Conservation (phyloP, 2,888 invertebrate genomes). For the Pristionchus maxplancki region DNA sequence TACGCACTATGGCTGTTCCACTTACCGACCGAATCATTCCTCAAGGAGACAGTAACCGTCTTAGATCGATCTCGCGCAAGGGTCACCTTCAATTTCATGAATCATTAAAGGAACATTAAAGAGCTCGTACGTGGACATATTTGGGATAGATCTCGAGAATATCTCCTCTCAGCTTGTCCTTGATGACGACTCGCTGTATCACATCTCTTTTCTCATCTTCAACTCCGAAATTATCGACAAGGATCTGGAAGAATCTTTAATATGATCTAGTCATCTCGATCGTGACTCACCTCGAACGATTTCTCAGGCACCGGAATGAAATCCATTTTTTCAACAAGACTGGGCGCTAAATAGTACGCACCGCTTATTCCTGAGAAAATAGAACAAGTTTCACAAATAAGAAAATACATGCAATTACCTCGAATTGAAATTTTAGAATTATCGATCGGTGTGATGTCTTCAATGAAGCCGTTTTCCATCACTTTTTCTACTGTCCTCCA, state of each 20-base stretch:
- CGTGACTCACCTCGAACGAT: conserved; percentile 52
- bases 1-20: neutral
- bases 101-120: neutral
- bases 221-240: conserved; percentile 58
- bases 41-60: conserved; percentile 53
- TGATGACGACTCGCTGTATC: conserved; percentile 61
- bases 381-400: too few relatives aligned
- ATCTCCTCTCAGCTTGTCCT: conserved; percentile 56
- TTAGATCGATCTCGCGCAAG: conserved; percentile 58
- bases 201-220: conserved; percentile 66
- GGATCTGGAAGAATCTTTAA: neutral
- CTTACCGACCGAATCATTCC: conserved; percentile 64
- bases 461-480: conserved; percentile 55
- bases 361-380: conserved; percentile 10
- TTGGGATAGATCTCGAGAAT: conserved; percentile 69
- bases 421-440: conserved; percentile 57
- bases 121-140: conserved; percentile 62
- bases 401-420: conserved; percentile 39
- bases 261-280: neutral
- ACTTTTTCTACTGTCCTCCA: conserved; percentile 62
- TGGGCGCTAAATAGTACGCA: conserved; percentile 54
- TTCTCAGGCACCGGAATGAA: conserved; percentile 62
- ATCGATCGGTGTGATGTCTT: conserved; percentile 61
- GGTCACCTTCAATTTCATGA: conserved; percentile 51
- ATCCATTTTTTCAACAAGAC: conserved; percentile 62